phyloP scores from a whole-genome alignment of 2,888 invertebrate genomes.

The Agriopis leucophaearia region DNA sequence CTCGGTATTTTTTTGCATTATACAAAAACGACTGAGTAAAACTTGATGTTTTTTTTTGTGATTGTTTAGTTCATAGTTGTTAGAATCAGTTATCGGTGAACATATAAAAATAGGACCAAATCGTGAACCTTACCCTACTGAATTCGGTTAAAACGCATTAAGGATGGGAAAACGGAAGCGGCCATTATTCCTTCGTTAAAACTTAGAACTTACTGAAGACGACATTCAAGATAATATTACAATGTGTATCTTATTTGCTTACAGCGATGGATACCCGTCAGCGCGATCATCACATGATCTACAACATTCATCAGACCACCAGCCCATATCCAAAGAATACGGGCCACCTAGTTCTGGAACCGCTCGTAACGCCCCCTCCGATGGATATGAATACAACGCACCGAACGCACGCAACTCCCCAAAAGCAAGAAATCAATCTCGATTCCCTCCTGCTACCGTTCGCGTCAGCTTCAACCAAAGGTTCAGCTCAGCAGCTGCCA shows the following conservation, averaged over 20 bases:
- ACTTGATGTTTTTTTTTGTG: no score
- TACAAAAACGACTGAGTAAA: no score
- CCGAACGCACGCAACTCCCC: slow-evolving; percentile 11
- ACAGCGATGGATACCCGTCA: slow-evolving; percentile 42
- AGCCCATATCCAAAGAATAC: slow-evolving; percentile 36
- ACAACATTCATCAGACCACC: slow-evolving; percentile 25
- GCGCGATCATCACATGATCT: slow-evolving; percentile 22
- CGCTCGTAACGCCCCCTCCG: slow-evolving; percentile 14
- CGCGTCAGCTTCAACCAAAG: slow-evolving; percentile 33
- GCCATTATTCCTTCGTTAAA: background rate
- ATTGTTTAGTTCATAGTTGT: no score
- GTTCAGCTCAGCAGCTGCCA: slow-evolving; percentile 21
- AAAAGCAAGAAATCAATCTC: slow-evolving; percentile 14
- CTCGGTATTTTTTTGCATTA: no score
- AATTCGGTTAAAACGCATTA: no score
- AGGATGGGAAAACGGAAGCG: no score
- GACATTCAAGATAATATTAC: background rate
- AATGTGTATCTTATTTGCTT: slow-evolving; percentile 4
- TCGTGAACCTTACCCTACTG: no score
- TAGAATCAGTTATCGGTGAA: no score
- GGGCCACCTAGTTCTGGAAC: slow-evolving; percentile 11
- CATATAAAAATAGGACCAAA: no score
- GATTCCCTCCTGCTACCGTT: slow-evolving; percentile 26
- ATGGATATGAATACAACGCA: slow-evolving; percentile 26
- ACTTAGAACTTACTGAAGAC: background rate